Percentiles rank a stretch among this genome's conserved stretches.
Evolutionary conservation across 2,888 invertebrate genomes (phyloP).

Genomic region (Melanostoma scalare): DNA sequence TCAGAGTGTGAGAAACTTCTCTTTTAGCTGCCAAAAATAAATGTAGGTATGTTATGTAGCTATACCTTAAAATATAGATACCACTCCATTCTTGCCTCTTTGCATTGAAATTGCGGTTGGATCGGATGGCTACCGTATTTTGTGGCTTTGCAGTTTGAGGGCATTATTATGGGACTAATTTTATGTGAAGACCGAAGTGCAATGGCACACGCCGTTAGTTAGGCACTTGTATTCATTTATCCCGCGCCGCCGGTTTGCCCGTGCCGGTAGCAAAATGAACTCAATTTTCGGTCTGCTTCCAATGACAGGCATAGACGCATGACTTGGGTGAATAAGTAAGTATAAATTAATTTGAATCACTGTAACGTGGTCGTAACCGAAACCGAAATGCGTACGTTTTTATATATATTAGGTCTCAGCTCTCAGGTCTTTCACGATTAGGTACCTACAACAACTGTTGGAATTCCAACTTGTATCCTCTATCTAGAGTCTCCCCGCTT

Average conservation of each 20-base stretch:
- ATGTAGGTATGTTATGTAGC: neutral
- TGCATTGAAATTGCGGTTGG: constrained; percentile 57
- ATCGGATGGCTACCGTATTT: constrained; percentile 32
- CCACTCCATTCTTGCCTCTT: constrained; percentile 22
- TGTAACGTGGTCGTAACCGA: constrained; percentile 71
- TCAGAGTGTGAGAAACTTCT: constrained; percentile 7
- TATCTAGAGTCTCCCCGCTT: constrained; percentile 36
- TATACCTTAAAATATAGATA: neutral
- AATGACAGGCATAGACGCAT: constrained; percentile 69
- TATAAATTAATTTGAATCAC: constrained; percentile 75
- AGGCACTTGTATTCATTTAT: constrained; percentile 70
- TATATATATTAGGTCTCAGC: constrained; percentile 28
- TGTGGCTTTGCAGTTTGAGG: constrained; percentile 49
- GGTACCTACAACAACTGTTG: constrained; percentile 14
- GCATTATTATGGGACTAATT: constrained; percentile 56
- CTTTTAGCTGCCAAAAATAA: constrained; percentile 60
- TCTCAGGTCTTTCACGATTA: constrained; percentile 20
- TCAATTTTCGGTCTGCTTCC: constrained; percentile 54
- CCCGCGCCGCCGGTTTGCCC: neutral
- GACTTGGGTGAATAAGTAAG: constrained; percentile 70
- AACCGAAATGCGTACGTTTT: constrained; percentile 65
- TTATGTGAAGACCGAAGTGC: constrained; percentile 59
- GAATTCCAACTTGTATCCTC: neutral
- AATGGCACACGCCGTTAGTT: constrained; percentile 67
- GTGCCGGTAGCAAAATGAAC: constrained; percentile 31